A percentile compares a stretch with the other conserved stretches of the same genome.
Evolutionary conservation across 2,113 vertebrate species (phyloP).

Genomic region (Leucoraja erinaceus): DNA sequence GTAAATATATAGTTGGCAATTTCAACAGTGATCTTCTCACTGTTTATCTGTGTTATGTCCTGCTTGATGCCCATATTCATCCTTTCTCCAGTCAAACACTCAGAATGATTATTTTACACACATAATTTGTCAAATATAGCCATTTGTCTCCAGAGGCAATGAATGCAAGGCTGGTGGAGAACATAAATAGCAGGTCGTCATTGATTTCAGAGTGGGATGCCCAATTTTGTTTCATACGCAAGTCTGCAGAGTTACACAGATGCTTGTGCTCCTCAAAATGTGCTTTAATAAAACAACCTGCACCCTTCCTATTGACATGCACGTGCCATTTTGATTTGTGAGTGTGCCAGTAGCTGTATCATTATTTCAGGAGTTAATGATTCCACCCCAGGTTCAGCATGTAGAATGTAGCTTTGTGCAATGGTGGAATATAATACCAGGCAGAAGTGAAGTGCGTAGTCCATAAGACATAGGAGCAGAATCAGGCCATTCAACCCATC

Average conservation of each 20-base stretch:
- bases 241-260: neutral
- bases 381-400: neutral
- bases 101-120: neutral
- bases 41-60: neutral
- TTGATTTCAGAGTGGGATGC: neutral
- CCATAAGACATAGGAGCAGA: no score
- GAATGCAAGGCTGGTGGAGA: neutral
- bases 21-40: neutral
- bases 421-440: neutral
- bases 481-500: no score
- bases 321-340: neutral
- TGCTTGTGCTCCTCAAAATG: neutral
- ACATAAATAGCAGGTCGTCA: neutral
- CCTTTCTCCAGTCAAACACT: neutral
- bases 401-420: neutral
- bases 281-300: neutral
- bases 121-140: neutral
- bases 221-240: neutral
- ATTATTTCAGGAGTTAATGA: neutral
- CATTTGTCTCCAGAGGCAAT: neutral
- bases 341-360: neutral
- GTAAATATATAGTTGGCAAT: neutral
- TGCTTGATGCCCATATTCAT: constrained; percentile 2
- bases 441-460: no score
- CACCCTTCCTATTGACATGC: neutral